Conservation (phyloP, 2,888 invertebrate species). For the Megaustenia siamemsis region DNA sequence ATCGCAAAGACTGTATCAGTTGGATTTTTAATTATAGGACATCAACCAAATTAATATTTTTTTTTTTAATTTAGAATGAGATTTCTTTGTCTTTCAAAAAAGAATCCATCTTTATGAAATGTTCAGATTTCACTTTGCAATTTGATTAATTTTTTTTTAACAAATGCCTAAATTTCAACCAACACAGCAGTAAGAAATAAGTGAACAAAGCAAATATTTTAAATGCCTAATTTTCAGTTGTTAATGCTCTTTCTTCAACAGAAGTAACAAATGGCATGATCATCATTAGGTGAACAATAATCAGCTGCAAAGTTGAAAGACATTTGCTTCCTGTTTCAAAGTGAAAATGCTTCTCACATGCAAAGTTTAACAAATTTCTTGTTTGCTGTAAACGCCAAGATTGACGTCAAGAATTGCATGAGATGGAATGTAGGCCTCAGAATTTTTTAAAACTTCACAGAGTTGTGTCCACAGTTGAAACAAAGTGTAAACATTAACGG, state of each 20-base stretch:
- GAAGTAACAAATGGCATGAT: slow-evolving; percentile 2
- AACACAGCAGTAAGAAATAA: background rate
- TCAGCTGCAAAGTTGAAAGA: slow-evolving; percentile 39
- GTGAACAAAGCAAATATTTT: background rate
- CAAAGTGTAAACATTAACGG: background rate
- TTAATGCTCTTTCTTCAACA: background rate
- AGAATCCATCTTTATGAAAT: too few species aligned
- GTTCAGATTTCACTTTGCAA: too few species aligned
- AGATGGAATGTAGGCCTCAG: slow-evolving; percentile 30
- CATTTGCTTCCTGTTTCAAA: slow-evolving; percentile 25
- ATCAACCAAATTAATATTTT: too few species aligned
- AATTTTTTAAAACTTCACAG: slow-evolving; percentile 3
- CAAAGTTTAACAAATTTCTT: background rate
- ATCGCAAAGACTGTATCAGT: too few species aligned
- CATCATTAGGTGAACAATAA: slow-evolving; percentile 7
- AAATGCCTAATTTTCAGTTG: background rate
- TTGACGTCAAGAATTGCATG: background rate
- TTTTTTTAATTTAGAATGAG: too few species aligned
- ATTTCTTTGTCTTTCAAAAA: too few species aligned
- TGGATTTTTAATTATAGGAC: too few species aligned
- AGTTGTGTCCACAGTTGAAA: background rate
- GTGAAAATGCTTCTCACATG: slow-evolving; percentile 6
- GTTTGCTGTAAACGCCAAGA: background rate
- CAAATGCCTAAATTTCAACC: background rate
- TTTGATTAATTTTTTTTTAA: too few species aligned